Base-by-base conservation (phyloP, 2,888 invertebrate species). In the Dusona sp. region DNA sequence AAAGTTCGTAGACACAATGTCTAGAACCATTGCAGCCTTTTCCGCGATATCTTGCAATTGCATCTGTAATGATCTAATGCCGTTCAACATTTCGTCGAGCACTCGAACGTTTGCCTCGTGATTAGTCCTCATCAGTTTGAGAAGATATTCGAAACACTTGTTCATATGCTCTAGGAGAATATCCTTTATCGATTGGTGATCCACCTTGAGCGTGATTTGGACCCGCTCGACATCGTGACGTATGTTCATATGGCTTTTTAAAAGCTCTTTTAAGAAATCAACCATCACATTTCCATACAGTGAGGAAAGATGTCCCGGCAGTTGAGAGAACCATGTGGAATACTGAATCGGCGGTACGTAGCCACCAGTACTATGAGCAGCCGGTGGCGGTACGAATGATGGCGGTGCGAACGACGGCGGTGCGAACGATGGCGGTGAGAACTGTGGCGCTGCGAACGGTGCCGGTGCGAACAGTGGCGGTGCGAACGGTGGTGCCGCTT, bases 1-100 rank as follows among this genome's bases (percentile, higher is more conserved):
- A 22, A 80, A 64, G 25, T 64, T 80, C 4, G 25, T 3, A 33
- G 72, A 72, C 29, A 72, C 19, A 38, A 25, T 2, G 9, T 80
- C 64, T n/a, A 80, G 13, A 0, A 72, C 22, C 1, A 13, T 6
- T 11, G 61, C 2, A 8, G 25, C 9, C 29, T 48, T 33, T 42
- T 68, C 45, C 33, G 45, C 11, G 2, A 57, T 42, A 2, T 54
- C 22, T 6, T 68, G 22, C n/a, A 82, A 3, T 11, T 82, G 75
- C 2, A 1, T 3, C 11, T 75, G 65, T 16, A 64, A 16, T n/a
- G 2, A 19, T 25, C 33, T 64, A 3, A 29, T 4, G 6, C 25
- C n/a, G 0, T 48, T 13, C 8, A 7, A n/a, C 0, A 16, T 0
- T 7, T 65, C 72, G 9, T 11, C 19, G 6, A 13, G 4, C 7